phyloP scores from a whole-genome alignment of 2,888 invertebrate species.

The Andrena bicolor region DNA sequence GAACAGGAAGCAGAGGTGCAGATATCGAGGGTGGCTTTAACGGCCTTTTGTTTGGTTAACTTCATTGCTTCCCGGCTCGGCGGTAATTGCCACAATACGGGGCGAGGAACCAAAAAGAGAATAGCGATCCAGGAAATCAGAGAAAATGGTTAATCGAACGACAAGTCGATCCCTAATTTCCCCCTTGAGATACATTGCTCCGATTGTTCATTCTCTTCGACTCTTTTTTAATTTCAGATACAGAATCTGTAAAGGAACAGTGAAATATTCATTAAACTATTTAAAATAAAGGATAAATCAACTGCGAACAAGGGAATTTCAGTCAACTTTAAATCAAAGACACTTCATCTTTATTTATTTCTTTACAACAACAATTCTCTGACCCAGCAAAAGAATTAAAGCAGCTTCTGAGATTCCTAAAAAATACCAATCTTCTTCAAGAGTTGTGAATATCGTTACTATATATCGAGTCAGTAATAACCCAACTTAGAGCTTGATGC shows the following conservation, averaged over 20 bases:
- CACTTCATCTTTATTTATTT: too few relatives aligned
- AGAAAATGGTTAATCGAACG: slow-evolving; percentile 77
- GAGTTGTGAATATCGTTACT: too few relatives aligned
- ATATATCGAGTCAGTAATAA: too few relatives aligned
- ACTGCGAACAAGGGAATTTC: too few relatives aligned
- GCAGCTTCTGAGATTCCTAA: too few relatives aligned
- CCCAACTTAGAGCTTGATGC: too few relatives aligned
- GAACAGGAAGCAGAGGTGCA: slow-evolving; percentile 67
- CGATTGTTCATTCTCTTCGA: not conserved
- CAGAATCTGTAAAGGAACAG: not conserved
- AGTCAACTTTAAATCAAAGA: too few relatives aligned
- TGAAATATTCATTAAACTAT: not conserved
- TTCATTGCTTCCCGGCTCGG: slow-evolving; percentile 66
- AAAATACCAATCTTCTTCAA: too few relatives aligned
- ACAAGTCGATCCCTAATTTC: slow-evolving; percentile 72
- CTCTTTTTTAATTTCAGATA: not conserved
- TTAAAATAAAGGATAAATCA: too few relatives aligned
- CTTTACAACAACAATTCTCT: too few relatives aligned
- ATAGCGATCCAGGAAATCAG: slow-evolving; percentile 63
- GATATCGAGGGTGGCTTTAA: slow-evolving; percentile 73
- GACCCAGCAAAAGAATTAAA: too few relatives aligned
- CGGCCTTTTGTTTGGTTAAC: slow-evolving; percentile 82
- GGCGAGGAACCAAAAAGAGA: slow-evolving; percentile 62
- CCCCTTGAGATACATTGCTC: slow-evolving; percentile 56
- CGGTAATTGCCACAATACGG: slow-evolving; percentile 77